These are phyloP conservation scores for Ptychochromis oligacanthus DNA, from an alignment of 2,113 vertebrate genomes.

Conservation along the genomic window DNA sequence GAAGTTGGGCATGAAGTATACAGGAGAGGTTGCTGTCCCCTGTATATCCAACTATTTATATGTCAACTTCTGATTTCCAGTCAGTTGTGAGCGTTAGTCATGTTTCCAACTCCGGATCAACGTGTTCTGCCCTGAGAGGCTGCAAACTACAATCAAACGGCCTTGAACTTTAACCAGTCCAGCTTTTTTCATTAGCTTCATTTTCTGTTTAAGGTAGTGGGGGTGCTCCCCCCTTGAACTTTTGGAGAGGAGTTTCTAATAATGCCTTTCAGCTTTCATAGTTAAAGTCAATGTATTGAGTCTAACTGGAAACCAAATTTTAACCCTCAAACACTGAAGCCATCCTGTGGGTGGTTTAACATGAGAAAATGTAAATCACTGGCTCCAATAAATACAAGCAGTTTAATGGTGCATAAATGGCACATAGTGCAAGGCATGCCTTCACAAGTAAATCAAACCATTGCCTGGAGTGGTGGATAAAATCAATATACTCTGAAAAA, in stretches of 20 bases:
- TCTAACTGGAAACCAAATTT: conserved; percentile 23
- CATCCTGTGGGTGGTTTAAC: conserved; percentile 52
- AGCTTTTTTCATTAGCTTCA: conserved; percentile 34
- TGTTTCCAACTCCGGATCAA: conserved; percentile 17
- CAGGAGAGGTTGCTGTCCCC: background rate
- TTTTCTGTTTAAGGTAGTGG: conserved; percentile 32
- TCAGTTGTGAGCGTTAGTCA: conserved; percentile 43
- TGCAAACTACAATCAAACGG: conserved; percentile 33
- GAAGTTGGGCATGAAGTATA: background rate
- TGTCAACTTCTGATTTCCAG: conserved; percentile 33
- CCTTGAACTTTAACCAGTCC: conserved; percentile 38
- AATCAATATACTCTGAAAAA: conserved; percentile 58
- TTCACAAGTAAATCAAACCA: conserved; percentile 58
- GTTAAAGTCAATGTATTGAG: conserved; percentile 18
- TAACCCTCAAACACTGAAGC: conserved; percentile 16
- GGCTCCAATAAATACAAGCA: conserved; percentile 42
- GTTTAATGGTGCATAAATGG: conserved; percentile 57
- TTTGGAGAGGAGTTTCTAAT: conserved; percentile 25
- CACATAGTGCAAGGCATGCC: conserved; percentile 16
- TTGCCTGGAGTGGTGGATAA: conserved; percentile 48
- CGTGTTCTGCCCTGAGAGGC: conserved; percentile 9
- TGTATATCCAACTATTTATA: conserved; percentile 14
- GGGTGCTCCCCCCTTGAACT: conserved; percentile 10
- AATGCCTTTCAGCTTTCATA: conserved; percentile 42
- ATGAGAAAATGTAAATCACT: conserved; percentile 61